Conservation (phyloP, 2,797 vertebrate genomes). For the Erpetoichthys calabaricus region DNA sequence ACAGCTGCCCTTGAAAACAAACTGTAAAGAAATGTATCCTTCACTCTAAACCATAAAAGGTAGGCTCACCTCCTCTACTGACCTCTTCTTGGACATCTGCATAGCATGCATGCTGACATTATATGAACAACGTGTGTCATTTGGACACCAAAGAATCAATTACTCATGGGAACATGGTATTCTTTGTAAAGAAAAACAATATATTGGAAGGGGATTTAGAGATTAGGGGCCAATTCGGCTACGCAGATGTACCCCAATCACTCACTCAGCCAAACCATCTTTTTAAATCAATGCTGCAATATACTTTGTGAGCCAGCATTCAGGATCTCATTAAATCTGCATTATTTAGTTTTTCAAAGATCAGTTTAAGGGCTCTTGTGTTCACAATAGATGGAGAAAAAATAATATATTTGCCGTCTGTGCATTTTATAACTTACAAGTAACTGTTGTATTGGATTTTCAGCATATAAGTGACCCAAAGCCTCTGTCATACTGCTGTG, state of each 20-base stretch:
- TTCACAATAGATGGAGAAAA: conserved; percentile 34
- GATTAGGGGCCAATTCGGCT: conserved; percentile 25
- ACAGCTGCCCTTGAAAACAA: no score
- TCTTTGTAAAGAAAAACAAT: conserved; percentile 22
- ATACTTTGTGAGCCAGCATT: conserved; percentile 44
- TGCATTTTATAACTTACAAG: conserved; percentile 21
- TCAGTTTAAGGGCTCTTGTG: conserved; percentile 26
- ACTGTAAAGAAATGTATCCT: no score
- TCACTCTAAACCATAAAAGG: no score
- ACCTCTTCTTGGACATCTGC: conserved; percentile 28
- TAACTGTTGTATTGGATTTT: background rate
- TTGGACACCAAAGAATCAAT: conserved; percentile 42
- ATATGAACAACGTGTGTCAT: conserved; percentile 27
- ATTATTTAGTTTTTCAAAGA: conserved; percentile 42
- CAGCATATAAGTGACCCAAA: no score
- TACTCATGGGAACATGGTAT: conserved; percentile 32
- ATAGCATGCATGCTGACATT: conserved; percentile 15
- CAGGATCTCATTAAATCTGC: conserved; percentile 47
- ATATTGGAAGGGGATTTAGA: conserved; percentile 35
- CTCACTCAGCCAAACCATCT: conserved; percentile 37
- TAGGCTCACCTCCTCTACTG: conserved; percentile 18
- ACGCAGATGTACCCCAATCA: conserved; percentile 32
- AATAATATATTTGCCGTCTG: conserved; percentile 40
- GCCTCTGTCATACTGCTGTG: no score
- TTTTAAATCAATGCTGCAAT: conserved; percentile 42